Evolutionary conservation across 2,797 vertebrate genomes (phyloP).

Genomic region (Hemitrygon akajei): DNA sequence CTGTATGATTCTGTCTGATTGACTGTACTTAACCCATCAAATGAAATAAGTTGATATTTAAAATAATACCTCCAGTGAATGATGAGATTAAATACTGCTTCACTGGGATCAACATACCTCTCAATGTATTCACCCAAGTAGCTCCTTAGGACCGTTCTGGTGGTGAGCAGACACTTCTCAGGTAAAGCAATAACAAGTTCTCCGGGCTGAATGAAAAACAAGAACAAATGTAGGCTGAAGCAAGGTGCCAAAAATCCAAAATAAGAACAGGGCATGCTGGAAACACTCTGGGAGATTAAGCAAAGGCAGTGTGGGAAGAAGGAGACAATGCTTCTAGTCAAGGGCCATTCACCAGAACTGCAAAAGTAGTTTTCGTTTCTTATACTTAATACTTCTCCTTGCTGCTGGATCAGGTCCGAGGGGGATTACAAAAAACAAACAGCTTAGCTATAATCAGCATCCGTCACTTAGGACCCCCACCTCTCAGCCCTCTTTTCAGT

Average conservation of each 20-base stretch:
- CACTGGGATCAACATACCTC: conserved; percentile 58
- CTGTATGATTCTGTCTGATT: background rate
- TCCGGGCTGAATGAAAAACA: conserved; percentile 54
- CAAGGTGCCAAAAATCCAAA: no score
- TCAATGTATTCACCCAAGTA: conserved; percentile 69
- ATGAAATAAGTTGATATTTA: background rate
- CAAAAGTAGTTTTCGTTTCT: background rate
- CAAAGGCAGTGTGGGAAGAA: no score
- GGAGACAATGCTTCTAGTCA: no score
- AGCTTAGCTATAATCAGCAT: no score
- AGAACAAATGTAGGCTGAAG: background rate
- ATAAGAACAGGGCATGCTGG: no score
- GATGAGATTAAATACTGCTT: background rate
- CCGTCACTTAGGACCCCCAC: no score
- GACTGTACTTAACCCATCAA: background rate
- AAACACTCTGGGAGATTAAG: no score
- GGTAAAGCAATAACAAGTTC: conserved; percentile 78
- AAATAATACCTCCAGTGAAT: background rate
- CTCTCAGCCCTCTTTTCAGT: no score
- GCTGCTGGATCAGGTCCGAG: background rate
- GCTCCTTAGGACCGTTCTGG: conserved; percentile 72
- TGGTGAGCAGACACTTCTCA: conserved; percentile 81
- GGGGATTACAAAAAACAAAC: no score
- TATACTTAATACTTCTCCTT: background rate
- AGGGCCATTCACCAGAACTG: no score